Percentiles rank a stretch among this genome's conserved stretches.
These are phyloP conservation scores for Oryzias celebensis DNA, from an alignment of 2,113 vertebrate species.

Conservation along the genomic window DNA sequence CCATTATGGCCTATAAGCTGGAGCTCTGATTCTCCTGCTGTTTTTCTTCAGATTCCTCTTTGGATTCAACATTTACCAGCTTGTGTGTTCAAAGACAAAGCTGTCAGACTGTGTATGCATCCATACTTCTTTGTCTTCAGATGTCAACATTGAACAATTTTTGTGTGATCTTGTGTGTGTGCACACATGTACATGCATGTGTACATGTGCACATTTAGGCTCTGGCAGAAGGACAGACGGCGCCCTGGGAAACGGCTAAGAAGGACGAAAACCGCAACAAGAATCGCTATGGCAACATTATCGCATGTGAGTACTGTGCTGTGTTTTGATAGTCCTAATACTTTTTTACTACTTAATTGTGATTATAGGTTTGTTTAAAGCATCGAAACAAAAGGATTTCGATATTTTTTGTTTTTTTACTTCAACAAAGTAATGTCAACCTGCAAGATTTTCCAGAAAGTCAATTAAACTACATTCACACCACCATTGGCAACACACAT, in stretches of 20 bases:
- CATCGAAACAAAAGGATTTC: too few species aligned
- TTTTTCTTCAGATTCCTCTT: constrained; percentile 44
- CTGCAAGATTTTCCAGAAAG: too few species aligned
- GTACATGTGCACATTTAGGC: constrained; percentile 76
- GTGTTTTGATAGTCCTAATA: too few species aligned
- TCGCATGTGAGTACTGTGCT: constrained; percentile 90
- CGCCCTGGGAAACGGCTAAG: constrained; percentile 96
- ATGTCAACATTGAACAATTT: constrained; percentile 17
- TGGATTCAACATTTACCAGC: constrained; percentile 23
- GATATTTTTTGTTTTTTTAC: too few species aligned
- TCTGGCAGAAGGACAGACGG: constrained; percentile 92
- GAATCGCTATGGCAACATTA: constrained; percentile 98
- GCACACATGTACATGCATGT: constrained; percentile 1
- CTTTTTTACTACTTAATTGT: too few species aligned
- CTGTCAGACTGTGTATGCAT: constrained; percentile 41
- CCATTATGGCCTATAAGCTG: background rate
- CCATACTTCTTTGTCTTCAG: constrained; percentile 35
- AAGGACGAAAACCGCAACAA: constrained; percentile 98
- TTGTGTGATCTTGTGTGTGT: constrained; percentile 17
- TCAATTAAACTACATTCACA: too few species aligned
- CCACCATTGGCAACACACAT: too few species aligned
- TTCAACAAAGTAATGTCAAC: too few species aligned
- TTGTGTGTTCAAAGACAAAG: constrained; percentile 26
- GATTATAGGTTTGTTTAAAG: too few species aligned
- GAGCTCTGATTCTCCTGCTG: background rate